Base-by-base conservation (phyloP, 2,888 invertebrate species). In the Candidula unifasciata region DNA sequence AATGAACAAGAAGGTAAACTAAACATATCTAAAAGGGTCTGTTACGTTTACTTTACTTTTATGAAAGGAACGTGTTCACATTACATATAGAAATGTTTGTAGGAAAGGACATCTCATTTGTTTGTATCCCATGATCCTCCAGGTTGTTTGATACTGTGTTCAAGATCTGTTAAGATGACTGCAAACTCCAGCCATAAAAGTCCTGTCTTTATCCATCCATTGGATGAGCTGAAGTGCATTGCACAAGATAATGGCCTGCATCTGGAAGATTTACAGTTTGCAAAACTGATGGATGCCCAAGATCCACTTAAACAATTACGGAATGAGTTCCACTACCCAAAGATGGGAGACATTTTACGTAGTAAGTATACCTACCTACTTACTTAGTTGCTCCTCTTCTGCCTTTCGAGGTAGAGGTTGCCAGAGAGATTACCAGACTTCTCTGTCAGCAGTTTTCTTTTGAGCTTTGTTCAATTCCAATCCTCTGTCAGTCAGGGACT, bases 311-410 rank as follows among this genome's bases (percentile, higher is more conserved):
- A 88, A 66, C 87, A 89, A 27, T 89, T 94, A 8, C 87, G 94
- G 78, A 85, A 92, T 10, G 92, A 92, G 77, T 94, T 94, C 87
- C 85, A 88, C 82, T 93, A 93, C 86, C 94, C 94, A 0, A 94
- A 93, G 86, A 93, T 93, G 91, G 92, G 90, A 79, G 92, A 93
- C 27, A 86, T 94, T n/a, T 90, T 92, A 3, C 84, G 89, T 85
- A 91, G 94, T 94, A 89, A 89, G 91, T 85, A 21, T 54, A 10
- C 18, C n/a, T n/a, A n/a, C n/a, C n/a, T n/a, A n/a, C n/a, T n/a
- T n/a, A n/a, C n/a, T n/a, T n/a, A n/a, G n/a, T n/a, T n/a, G n/a
- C n/a, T n/a, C n/a, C n/a, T n/a, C n/a, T n/a, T n/a, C n/a, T n/a
- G n/a, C n/a, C n/a, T n/a, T n/a, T n/a, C n/a, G n/a, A n/a, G n/a